Evolutionary conservation across 1,140 invertebrate species (phyloP).

Genomic region (Sitophilus oryzae): DNA sequence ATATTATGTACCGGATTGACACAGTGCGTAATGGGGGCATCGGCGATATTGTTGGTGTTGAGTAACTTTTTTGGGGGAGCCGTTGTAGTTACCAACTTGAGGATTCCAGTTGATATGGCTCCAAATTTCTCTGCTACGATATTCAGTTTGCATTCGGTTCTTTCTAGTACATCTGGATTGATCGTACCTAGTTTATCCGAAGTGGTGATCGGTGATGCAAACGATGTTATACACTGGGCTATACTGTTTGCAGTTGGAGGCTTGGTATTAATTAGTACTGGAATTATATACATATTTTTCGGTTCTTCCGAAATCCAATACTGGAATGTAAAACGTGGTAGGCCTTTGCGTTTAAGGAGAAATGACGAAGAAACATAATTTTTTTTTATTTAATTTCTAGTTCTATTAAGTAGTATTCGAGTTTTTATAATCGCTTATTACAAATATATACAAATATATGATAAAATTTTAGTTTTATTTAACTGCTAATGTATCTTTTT

Average conservation of each 20-base stretch:
- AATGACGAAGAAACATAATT: too few relatives aligned
- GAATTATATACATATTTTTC: slow-evolving; percentile 10
- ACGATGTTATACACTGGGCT: slow-evolving; percentile 5
- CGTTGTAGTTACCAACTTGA: slow-evolving; percentile 72
- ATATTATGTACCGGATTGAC: slow-evolving; percentile 59
- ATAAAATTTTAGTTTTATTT: too few relatives aligned
- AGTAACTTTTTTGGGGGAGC: slow-evolving; percentile 78
- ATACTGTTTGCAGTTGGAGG: slow-evolving; percentile 11
- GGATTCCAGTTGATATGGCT: slow-evolving; percentile 77
- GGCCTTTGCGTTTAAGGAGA: background rate
- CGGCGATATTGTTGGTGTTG: slow-evolving; percentile 61
- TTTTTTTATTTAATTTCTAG: too few relatives aligned
- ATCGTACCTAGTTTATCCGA: slow-evolving; percentile 51
- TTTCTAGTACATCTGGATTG: slow-evolving; percentile 65
- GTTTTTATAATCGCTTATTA: too few relatives aligned
- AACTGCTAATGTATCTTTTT: too few relatives aligned
- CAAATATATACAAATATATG: too few relatives aligned
- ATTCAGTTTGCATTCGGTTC: slow-evolving; percentile 67
- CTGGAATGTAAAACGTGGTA: slow-evolving; percentile 9
- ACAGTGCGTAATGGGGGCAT: slow-evolving; percentile 58
- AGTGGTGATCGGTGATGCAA: background rate
- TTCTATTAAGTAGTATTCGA: too few relatives aligned
- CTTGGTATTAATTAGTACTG: slow-evolving; percentile 3
- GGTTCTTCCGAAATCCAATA: slow-evolving; percentile 10
- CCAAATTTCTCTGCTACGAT: slow-evolving; percentile 72